Evolutionary conservation across 2,113 vertebrate species (phyloP).

Genomic region (Psammodynastes pulverulentus): DNA sequence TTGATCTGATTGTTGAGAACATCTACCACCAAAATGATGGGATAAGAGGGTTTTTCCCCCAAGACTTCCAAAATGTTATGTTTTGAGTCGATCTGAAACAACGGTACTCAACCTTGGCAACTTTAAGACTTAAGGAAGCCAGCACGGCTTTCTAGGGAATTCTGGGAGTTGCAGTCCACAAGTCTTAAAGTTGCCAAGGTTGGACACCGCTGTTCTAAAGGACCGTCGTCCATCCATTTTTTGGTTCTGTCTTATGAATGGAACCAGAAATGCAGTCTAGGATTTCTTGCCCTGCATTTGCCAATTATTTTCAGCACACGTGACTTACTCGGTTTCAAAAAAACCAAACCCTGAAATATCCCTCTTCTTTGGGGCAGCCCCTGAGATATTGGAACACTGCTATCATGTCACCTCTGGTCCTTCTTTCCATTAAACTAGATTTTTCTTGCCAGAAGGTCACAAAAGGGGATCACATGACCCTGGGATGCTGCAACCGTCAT

Average conservation of each 20-base stretch:
- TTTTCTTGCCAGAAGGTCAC: no score
- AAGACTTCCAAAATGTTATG: neutral
- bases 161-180: neutral
- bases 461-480: no score
- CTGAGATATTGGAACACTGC: no score
- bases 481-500: no score
- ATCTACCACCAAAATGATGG: neutral
- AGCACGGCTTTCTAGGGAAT: neutral
- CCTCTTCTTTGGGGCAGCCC: no score
- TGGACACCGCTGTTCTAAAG: neutral
- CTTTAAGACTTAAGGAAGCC: neutral
- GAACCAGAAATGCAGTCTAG: neutral
- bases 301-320: neutral
- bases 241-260: neutral
- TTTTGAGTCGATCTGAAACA: neutral
- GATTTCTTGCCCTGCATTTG: neutral
- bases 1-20: neutral
- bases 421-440: no score
- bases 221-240: neutral
- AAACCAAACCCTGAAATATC: neutral
- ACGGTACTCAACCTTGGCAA: neutral
- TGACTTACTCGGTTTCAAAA: neutral
- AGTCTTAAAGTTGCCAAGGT: neutral
- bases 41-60: neutral
- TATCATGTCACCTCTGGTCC: no score